Base-by-base conservation (phyloP, 1,140 invertebrate genomes). In the Rhizoglyphus robini region DNA sequence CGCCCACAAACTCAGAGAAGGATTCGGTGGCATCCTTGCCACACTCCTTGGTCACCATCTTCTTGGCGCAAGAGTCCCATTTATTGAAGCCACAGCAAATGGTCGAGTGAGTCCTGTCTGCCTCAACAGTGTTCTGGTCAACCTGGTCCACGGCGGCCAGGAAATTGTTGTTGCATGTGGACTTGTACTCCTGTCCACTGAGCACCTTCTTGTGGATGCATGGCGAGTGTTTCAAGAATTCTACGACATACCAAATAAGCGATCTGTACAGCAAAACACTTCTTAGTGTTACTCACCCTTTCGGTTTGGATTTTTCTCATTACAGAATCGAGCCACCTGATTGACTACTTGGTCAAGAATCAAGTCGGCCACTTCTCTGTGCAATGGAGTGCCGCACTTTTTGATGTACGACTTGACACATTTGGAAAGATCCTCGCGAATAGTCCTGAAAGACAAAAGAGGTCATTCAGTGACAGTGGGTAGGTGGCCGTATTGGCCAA, bases 321-420 rank as follows among this genome's bases (percentile, higher is more conserved):
- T 30, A 63, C 72, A 73, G 59, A 73, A 73, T 38, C 67, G 41
- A 23, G 71, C 63, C 4, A 70, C 61, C 4, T 68, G 67, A 11
- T 68, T 63, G 18, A 51, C 25, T 18, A 71, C 63, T 36, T 70
- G 69, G 38, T 73, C 72, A 25, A 65, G 27, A 11, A 72, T 58
- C 18, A 73, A 66, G 32, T 71, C 65, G 5, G 71, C 51, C 25
- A 73, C 41, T 67, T 73, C 71, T 41, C 64, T 66, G 36, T 73
- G 72, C 13, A 73, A 59, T 25, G 71, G 71, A 3, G 72, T 73
- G 34, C 67, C 70, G 66, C 72, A 73, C 27, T 69, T 71, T 38
- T 68, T 68, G 3, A 69, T 68, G 66, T 67, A 73, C 20, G 64
- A 63, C 32, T 67, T 68, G 5, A 71, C 30, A 57, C 72, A 73